Evolutionary conservation across 2,113 vertebrate genomes (phyloP).

Genomic region (Eublepharis macularius): DNA sequence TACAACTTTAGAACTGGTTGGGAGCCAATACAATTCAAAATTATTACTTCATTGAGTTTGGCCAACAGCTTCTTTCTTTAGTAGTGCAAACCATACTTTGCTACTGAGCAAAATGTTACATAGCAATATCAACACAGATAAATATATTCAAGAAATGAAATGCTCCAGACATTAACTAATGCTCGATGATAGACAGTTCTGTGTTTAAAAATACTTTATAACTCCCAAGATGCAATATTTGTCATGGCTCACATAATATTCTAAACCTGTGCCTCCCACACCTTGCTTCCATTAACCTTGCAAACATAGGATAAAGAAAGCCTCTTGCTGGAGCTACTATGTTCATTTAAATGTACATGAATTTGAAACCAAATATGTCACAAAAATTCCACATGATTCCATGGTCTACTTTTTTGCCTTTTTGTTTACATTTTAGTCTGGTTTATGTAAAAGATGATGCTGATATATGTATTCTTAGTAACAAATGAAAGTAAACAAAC

Average conservation of each 20-base stretch:
- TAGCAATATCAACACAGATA: background rate
- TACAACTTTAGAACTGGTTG: background rate
- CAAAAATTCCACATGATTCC: too few relatives aligned
- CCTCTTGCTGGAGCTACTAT: background rate
- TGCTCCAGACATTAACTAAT: background rate
- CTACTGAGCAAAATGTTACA: background rate
- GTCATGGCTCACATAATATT: background rate
- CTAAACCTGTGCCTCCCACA: background rate
- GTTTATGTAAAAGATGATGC: background rate
- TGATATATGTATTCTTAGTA: background rate
- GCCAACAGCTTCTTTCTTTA: background rate
- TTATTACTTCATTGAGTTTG: constrained; percentile 6
- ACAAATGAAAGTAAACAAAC: background rate
- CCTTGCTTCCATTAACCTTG: background rate
- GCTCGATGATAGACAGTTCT: background rate
- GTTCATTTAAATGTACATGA: too few relatives aligned
- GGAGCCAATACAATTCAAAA: constrained; percentile 26
- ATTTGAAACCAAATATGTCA: background rate
- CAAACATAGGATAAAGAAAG: background rate
- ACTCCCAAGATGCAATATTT: background rate
- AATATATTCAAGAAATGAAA: background rate
- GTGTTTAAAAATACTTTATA: background rate
- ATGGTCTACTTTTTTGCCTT: background rate
- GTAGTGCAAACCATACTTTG: background rate
- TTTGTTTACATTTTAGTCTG: background rate